Conservation (phyloP, 2,888 invertebrate genomes). For the Orchesellides sinensis region DNA sequence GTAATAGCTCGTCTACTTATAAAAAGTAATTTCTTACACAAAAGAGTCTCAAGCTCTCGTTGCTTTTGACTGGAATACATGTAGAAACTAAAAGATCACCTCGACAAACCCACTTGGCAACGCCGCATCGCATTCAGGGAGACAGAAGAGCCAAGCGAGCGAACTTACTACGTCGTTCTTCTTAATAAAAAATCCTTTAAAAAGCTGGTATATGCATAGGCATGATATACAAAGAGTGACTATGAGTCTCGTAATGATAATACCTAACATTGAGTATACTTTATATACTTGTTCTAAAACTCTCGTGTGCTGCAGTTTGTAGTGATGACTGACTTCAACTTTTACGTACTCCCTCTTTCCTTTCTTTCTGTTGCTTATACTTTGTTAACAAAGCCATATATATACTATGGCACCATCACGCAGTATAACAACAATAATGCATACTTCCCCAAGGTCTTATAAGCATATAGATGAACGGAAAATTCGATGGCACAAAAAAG, state of each 20-base stretch:
- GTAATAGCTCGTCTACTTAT: too few species aligned
- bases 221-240: neutral
- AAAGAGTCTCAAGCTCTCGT: too few species aligned
- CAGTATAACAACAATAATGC: constrained; percentile 32
- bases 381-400: constrained; percentile 1
- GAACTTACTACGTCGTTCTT: constrained; percentile 68
- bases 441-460: constrained; percentile 65
- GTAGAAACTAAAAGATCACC: neutral
- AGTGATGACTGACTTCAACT: neutral
- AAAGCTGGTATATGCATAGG: neutral
- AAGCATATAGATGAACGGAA: constrained; percentile 59
- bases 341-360: neutral
- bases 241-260: too few species aligned
- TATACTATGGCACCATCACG: constrained; percentile 16
- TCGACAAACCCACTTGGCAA: constrained; percentile 49
- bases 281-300: too few species aligned
- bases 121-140: constrained; percentile 40
- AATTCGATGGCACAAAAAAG: constrained; percentile 73
- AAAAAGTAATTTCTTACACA: too few species aligned
- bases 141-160: constrained; percentile 18
- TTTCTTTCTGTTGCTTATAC: constrained; percentile 2
- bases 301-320: neutral
- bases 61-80: too few species aligned
- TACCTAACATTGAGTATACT: neutral
- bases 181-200: constrained; percentile 13